Evolutionary conservation across 2,888 invertebrate species (phyloP), one percentile per base, ranked within the genome.

Genomic region (Yponomeuta sedellus): DNA sequence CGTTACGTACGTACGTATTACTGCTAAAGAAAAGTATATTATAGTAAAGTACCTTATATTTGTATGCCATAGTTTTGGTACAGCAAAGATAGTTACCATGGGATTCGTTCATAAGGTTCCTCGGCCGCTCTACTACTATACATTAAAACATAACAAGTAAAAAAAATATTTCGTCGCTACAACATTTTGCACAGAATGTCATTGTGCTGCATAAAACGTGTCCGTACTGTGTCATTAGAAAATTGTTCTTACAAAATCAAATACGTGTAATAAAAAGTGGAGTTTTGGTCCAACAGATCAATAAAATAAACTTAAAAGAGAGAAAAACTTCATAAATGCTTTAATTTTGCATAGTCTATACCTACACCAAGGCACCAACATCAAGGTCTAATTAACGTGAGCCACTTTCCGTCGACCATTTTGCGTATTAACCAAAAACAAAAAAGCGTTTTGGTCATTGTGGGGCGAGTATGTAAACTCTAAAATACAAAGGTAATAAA

Each of bases 361-460:
- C 56, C 57, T 64, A 64, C 64, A 64, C 64, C 64, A 57, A 64
- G 63, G 63, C 63, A 63, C 63, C 63, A 16, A 63, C 44, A 63
- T 20, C 44, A 19, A 63, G 20, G 40, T 44, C 40, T 12, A 52
- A 52, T 2, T 12, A 52, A 6, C 16, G 3, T 52, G 44, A 52
- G 44, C 44, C 44, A 52, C 44, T 52, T 12, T 12, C 12, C 44
- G 44, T 52, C n/a, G n/a, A n/a, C 44, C 44, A 52, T 16, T 52
- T 12, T 12, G 2, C 44, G 44, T 52, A 16, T 52, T 52, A 52
- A 52, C 16, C 34, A 34, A 34, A 34, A 34, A 34, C 34, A 34
- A 34, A 34, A 8, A 1, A 34, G 34, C 10, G 8, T 52, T 52
- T 52, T 52, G 44, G 44, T 52, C 44, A 52, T 16, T 52, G 12